These are phyloP conservation scores for Habrosyne pyritoides DNA, from an alignment of 2,888 invertebrate species.

Conservation along the genomic window DNA sequence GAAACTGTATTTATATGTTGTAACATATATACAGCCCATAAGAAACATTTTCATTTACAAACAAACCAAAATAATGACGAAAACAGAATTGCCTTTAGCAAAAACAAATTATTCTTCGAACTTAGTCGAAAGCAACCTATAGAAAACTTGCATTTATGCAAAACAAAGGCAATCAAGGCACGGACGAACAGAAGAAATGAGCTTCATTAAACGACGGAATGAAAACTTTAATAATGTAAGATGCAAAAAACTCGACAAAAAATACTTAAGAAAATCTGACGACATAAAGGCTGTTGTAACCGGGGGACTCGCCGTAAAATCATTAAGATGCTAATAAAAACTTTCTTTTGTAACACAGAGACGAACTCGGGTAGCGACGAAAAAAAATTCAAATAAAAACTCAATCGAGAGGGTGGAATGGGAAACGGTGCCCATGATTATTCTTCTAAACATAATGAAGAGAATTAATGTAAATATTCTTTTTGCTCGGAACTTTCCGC, in stretches of 20 bases:
- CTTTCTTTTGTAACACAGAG: constrained; percentile 82
- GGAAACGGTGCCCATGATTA: constrained; percentile 81
- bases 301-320: constrained; percentile 83
- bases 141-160: constrained; percentile 83
- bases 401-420: constrained; percentile 78
- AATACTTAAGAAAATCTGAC: constrained; percentile 84
- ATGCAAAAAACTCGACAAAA: constrained; percentile 82
- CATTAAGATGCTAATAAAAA: constrained; percentile 85
- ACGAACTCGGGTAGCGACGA: constrained; percentile 69
- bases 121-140: constrained; percentile 77
- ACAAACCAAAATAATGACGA: constrained; percentile 33
- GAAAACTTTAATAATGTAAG: constrained; percentile 84
- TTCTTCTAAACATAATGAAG: constrained; percentile 85
- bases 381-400: constrained; percentile 84
- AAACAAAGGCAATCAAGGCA: constrained; percentile 83
- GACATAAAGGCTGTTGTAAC: constrained; percentile 84
- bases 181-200: constrained; percentile 83
- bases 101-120: constrained; percentile 75
- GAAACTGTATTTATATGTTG: background rate
- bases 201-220: constrained; percentile 83
- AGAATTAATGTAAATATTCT: constrained; percentile 85
- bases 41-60: background rate
- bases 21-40: background rate
- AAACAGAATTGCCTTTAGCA: constrained; percentile 66
- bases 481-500: constrained; percentile 78